Evolutionary conservation across 1,140 invertebrate genomes (phyloP).

Genomic region (Drosophila pachea): DNA sequence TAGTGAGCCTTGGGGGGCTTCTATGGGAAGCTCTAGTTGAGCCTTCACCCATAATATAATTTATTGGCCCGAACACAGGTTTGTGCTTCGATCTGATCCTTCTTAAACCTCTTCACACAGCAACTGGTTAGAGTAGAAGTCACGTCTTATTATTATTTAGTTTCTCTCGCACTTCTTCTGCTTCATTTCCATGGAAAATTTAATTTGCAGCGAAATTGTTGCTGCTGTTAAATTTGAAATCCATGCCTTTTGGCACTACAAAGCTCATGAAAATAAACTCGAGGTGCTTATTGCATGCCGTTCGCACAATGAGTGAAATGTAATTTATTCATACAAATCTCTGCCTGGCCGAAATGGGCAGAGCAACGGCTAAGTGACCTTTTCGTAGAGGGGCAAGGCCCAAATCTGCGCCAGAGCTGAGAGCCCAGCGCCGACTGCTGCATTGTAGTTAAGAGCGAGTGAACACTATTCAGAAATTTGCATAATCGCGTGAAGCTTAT

Average conservation of each 20-base stretch:
- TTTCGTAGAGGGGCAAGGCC: conserved; percentile 28
- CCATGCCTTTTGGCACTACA: neutral
- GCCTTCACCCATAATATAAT: too few relatives aligned
- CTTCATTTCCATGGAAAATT: neutral
- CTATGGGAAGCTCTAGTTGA: too few relatives aligned
- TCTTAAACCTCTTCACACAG: too few relatives aligned
- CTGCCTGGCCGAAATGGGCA: conserved; percentile 28
- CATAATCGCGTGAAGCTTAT: conserved; percentile 76
- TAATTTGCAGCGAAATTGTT: neutral
- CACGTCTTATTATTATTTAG: too few relatives aligned
- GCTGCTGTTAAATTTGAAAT: neutral
- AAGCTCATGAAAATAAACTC: conserved; percentile 18
- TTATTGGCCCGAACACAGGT: too few relatives aligned
- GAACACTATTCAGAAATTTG: conserved; percentile 57
- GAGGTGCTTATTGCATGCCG: conserved; percentile 14
- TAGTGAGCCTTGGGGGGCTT: too few relatives aligned
- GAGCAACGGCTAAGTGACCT: conserved; percentile 55
- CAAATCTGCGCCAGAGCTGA: conserved; percentile 8
- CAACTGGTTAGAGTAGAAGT: too few relatives aligned
- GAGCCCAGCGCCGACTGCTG: conserved; percentile 2
- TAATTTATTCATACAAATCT: conserved; percentile 70
- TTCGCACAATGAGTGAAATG: conserved; percentile 38
- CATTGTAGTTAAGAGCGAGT: conserved; percentile 23
- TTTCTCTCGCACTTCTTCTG: neutral
- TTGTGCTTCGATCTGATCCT: too few relatives aligned